phyloP scores from a whole-genome alignment of 2,113 vertebrate species.

The Amphiprion ocellaris region DNA sequence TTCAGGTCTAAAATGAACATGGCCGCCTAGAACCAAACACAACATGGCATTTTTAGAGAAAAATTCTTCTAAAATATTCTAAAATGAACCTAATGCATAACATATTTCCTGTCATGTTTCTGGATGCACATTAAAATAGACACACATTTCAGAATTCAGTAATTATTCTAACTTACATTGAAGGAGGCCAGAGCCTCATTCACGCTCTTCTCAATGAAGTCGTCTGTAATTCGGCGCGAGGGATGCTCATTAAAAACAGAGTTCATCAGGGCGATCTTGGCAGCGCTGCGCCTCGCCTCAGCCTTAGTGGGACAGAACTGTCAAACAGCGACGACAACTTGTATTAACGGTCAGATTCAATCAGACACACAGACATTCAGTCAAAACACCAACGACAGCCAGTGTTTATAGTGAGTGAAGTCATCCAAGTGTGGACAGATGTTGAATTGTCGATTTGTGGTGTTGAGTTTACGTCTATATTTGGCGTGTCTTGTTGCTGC shows the following conservation, averaged over 20 bases:
- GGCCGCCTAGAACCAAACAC: too few relatives aligned
- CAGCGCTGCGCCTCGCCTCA: constrained; percentile 93
- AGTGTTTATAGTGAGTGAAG: constrained; percentile 4
- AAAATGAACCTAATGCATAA: too few relatives aligned
- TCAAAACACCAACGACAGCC: neutral
- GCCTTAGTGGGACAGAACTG: constrained; percentile 99
- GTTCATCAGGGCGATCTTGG: constrained; percentile 98
- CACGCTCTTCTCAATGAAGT: constrained; percentile 98
- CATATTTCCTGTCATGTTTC: neutral
- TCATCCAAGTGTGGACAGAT: neutral
- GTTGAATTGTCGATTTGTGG: neutral
- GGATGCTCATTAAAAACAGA: constrained; percentile 99
- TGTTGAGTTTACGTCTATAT: constrained; percentile 20
- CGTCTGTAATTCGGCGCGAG: constrained; percentile 94
- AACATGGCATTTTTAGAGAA: too few relatives aligned
- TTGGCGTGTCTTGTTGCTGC: constrained; percentile 4
- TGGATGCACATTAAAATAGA: neutral
- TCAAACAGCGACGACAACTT: constrained; percentile 17
- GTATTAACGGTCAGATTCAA: neutral
- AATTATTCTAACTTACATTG: constrained; percentile 86
- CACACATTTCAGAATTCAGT: too few relatives aligned
- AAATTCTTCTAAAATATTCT: too few relatives aligned
- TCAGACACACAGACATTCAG: neutral
- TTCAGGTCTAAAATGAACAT: too few relatives aligned
- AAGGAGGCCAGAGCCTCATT: constrained; percentile 95